Conservation (phyloP, 2,113 vertebrate genomes). For the Entomyzon cyanotis region DNA sequence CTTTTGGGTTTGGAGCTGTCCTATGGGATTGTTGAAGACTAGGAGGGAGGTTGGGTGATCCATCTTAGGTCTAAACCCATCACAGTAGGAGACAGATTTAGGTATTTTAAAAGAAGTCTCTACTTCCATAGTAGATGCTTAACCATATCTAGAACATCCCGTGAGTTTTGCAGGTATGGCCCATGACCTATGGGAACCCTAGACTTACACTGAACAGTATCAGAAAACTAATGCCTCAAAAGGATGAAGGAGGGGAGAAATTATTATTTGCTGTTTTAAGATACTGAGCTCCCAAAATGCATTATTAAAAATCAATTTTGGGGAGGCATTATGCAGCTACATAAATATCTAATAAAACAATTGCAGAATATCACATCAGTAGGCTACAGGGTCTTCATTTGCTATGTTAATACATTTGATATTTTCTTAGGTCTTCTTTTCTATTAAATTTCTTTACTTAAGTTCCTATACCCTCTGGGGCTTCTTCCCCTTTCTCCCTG, state of each 20-base stretch:
- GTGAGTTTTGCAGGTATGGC: neutral
- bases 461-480: neutral
- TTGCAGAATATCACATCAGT: neutral
- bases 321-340: neutral
- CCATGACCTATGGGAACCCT: neutral
- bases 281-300: neutral
- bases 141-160: neutral
- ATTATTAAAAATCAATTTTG: neutral
- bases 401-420: neutral
- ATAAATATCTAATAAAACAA: neutral
- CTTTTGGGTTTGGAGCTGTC: neutral
- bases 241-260: neutral
- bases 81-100: neutral
- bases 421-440: neutral
- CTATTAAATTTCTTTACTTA: neutral
- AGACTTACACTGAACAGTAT: neutral
- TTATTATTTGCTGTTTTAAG: neutral
- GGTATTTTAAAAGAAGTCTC: neutral
- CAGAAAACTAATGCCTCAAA: neutral
- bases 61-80: neutral
- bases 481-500: neutral
- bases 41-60: neutral
- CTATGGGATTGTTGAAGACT: neutral
- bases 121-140: neutral
- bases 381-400: neutral